These are phyloP conservation scores for Probosciger aterrimus DNA, from an alignment of 2,113 vertebrate genomes.

Conservation along the genomic window DNA sequence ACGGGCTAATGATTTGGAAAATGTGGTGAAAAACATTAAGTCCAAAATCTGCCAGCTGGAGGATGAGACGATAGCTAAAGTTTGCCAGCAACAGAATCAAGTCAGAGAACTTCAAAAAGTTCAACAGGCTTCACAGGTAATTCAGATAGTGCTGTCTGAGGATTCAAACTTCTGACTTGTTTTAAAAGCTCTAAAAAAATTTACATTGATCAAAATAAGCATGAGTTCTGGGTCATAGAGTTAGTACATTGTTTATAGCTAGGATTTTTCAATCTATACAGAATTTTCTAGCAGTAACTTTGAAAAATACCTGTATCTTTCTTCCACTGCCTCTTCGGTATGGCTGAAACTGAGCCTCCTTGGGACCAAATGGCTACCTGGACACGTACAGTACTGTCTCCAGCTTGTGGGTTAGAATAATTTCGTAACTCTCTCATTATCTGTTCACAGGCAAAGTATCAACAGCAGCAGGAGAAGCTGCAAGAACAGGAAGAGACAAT, in stretches of 20 bases:
- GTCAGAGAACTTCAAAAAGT: slow-evolving; percentile 79
- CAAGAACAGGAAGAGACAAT: slow-evolving; percentile 73
- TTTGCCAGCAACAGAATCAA: slow-evolving; percentile 74
- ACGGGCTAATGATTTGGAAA: slow-evolving; percentile 79
- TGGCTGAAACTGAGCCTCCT: neutral
- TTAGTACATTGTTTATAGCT: neutral
- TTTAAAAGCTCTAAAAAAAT: neutral
- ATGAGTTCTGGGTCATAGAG: neutral
- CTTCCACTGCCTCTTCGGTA: neutral
- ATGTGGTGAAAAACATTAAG: slow-evolving; percentile 79
- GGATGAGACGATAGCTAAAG: slow-evolving; percentile 80
- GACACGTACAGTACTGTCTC: neutral
- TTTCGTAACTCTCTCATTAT: neutral
- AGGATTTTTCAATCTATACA: neutral
- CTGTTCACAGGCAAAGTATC: slow-evolving; percentile 62
- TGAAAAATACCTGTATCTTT: neutral
- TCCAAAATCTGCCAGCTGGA: slow-evolving; percentile 85
- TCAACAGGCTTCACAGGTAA: slow-evolving; percentile 75
- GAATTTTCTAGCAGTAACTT: neutral
- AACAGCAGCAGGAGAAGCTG: slow-evolving; percentile 75
- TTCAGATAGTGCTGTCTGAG: neutral
- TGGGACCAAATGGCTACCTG: neutral
- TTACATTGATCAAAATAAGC: neutral
- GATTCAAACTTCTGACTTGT: neutral
- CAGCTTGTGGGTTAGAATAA: neutral